Base-by-base conservation (phyloP, 64 coral and sea anemone genomes). In the Actinia equina region DNA sequence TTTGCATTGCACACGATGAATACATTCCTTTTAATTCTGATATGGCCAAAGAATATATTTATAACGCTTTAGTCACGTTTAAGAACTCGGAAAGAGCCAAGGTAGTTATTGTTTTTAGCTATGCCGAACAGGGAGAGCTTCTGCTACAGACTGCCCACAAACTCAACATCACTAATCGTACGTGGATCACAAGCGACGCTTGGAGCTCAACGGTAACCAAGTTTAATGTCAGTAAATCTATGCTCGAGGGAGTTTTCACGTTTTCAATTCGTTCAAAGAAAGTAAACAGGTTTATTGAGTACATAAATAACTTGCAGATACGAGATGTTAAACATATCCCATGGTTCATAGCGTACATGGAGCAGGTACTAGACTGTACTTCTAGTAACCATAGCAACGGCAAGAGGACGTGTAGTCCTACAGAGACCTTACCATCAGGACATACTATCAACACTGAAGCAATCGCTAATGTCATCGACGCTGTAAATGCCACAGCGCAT, bases 131-230 rank as follows among this genome's bases (percentile, higher is more conserved):
- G 26, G 93, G 90, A 59, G 90, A 89, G 15, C 52, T 71, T 26
- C 79, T 99, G 1, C 55, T 99, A 43, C 85, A 80, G 55, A 71
- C 93, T 65, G 97, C 97, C 1, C 30, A 88, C 59, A 85, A 74
- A 83, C 86, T 92, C 30, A 85, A 95, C 26, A 63, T 99, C n/a
- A 90, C 87, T 7, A 88, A 99, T 90, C 74, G 93, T 2, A 99
- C 93, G 0, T 99, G 93, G 93, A 90, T 99, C 43, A 67, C 93
- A 44, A 99, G 97, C 69, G 97, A 99, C 46, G 97, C 86, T 0
- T 93, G 91, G 91, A 93, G 86, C 52, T 80, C 94, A 42, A 58
- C 77, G 3, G 84, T 74, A 6, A 61, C 81, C 1, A 88, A 83
- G 46, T 45, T 99, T 15, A 93, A 95, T 42, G 70, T 95, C 7